These are phyloP conservation scores for Mesoligia furuncula DNA, from an alignment of 2,888 invertebrate species.

Conservation along the genomic window DNA sequence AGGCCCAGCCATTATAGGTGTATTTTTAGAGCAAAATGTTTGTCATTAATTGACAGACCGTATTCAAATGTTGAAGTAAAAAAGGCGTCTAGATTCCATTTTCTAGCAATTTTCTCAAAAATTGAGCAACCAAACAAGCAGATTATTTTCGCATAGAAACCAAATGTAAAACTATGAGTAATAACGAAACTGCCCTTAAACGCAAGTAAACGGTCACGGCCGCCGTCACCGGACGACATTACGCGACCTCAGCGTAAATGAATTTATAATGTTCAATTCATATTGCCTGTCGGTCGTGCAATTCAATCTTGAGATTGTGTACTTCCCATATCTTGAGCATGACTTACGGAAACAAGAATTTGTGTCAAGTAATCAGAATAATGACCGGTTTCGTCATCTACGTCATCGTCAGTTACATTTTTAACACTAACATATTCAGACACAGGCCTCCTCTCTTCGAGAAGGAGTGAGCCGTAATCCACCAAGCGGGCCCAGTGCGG, in stretches of 20 bases:
- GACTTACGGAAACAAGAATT: not conserved
- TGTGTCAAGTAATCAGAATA: not conserved
- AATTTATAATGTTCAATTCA: constrained; percentile 58
- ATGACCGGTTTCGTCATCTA: not conserved
- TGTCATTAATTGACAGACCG: not conserved
- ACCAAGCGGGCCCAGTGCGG: too few species aligned
- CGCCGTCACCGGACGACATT: constrained; percentile 51
- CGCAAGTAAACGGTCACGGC: constrained; percentile 54
- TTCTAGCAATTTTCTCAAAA: not conserved
- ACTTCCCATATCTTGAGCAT: constrained; percentile 37
- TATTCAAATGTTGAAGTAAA: not conserved
- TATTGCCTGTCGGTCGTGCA: constrained; percentile 30
- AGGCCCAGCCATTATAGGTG: not conserved
- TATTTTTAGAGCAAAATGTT: not conserved
- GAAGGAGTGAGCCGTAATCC: too few species aligned
- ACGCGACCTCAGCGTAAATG: constrained; percentile 57
- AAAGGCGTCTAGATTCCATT: not conserved
- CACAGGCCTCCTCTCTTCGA: too few species aligned
- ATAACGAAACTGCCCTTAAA: constrained; percentile 53
- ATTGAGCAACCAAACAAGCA: not conserved
- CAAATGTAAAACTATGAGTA: constrained; percentile 15
- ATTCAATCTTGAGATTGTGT: constrained; percentile 40
- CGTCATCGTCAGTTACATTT: not conserved
- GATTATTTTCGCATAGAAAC: constrained; percentile 2
- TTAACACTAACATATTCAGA: not conserved